Conservation (phyloP, 2,797 vertebrate genomes). For the Novumbra hubbsi region DNA sequence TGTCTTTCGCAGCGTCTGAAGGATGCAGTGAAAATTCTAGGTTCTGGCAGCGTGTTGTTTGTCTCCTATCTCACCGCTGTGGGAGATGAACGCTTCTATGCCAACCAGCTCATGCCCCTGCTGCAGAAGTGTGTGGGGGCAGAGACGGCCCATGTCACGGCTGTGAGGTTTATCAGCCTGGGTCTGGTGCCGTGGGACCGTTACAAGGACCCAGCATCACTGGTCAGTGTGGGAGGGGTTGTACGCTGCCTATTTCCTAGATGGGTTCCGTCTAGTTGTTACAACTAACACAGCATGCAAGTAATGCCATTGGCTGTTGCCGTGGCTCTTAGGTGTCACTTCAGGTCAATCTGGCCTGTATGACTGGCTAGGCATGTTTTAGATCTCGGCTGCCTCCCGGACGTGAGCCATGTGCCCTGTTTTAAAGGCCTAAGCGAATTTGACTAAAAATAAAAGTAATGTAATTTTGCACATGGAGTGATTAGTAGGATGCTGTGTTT, state of each 20-base stretch:
- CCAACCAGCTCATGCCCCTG: constrained; percentile 80
- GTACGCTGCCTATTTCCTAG: neutral
- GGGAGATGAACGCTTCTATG: constrained; percentile 87
- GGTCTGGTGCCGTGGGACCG: constrained; percentile 77
- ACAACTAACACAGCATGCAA: too few relatives aligned
- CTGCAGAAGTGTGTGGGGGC: constrained; percentile 80
- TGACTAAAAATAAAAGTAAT: too few relatives aligned
- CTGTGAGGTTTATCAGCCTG: constrained; percentile 74
- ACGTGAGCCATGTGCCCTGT: too few relatives aligned
- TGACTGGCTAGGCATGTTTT: too few relatives aligned
- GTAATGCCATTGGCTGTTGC: too few relatives aligned
- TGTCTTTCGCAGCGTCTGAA: constrained; percentile 74
- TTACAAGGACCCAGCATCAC: constrained; percentile 75
- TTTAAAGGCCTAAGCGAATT: too few relatives aligned
- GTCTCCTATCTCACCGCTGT: constrained; percentile 77
- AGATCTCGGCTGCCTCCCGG: too few relatives aligned
- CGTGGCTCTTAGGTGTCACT: too few relatives aligned
- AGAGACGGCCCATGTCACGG: constrained; percentile 82
- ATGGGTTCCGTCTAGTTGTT: too few relatives aligned
- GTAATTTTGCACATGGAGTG: too few relatives aligned
- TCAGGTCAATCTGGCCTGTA: too few relatives aligned
- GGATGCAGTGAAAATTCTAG: constrained; percentile 79
- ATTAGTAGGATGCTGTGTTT: too few relatives aligned
- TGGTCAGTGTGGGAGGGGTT: constrained; percentile 69
- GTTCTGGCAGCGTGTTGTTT: constrained; percentile 83